phyloP scores from a whole-genome alignment of 1,140 invertebrate genomes.

The Lethocerus indicus region DNA sequence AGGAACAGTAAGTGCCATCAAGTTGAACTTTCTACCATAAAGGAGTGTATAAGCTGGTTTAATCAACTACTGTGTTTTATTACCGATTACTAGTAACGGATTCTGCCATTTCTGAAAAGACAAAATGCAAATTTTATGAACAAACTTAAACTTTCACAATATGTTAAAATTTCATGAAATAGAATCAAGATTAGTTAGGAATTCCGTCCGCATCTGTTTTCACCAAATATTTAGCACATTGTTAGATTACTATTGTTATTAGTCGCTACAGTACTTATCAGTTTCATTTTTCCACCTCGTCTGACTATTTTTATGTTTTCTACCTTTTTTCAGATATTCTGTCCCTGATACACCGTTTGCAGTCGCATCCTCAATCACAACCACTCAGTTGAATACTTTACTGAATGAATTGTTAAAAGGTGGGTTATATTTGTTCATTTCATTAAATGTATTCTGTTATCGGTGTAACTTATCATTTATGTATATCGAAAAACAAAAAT shows the following conservation, averaged over 20 bases:
- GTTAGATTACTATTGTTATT: too few species aligned
- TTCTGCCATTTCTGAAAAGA: too few species aligned
- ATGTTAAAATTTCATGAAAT: too few species aligned
- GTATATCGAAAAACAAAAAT: conserved; percentile 18
- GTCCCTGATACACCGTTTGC: conserved; percentile 70
- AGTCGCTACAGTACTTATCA: not conserved
- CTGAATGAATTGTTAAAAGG: conserved; percentile 65
- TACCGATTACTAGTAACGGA: too few species aligned
- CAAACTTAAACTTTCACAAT: too few species aligned
- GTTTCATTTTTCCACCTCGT: not conserved
- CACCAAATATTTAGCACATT: too few species aligned
- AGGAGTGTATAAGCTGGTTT: too few species aligned
- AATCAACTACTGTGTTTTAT: too few species aligned
- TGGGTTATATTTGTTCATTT: conserved; percentile 20
- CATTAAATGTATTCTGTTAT: conserved; percentile 8
- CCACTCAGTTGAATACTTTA: conserved; percentile 55
- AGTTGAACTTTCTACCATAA: too few species aligned
- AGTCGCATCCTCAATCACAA: conserved; percentile 47
- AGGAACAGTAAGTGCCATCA: conserved; percentile 44
- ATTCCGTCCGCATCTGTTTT: too few species aligned
- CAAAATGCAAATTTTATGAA: too few species aligned
- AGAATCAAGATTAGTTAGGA: too few species aligned
- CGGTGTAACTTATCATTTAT: conserved; percentile 8
- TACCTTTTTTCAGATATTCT: conserved; percentile 51
- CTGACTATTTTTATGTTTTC: not conserved